Evolutionary conservation across 2,888 invertebrate species (phyloP).

Genomic region (Meiosimyza platycephala): DNA sequence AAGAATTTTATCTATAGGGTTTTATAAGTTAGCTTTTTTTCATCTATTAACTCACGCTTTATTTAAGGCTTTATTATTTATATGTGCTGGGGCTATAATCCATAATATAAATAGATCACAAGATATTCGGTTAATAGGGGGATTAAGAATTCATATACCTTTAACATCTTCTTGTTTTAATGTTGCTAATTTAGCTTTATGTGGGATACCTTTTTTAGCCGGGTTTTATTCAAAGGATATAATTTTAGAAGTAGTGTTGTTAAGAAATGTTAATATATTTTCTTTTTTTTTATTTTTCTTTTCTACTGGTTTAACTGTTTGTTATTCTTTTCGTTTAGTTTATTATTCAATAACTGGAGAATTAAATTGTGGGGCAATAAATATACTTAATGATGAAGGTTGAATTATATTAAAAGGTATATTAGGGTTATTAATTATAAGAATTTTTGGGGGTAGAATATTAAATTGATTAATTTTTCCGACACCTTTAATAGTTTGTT

Average conservation of each 20-base stretch:
- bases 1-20: slow-evolving; percentile 72
- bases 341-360: slow-evolving; percentile 70
- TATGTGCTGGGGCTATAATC: slow-evolving; percentile 78
- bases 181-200: slow-evolving; percentile 73
- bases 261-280: slow-evolving; percentile 70
- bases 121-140: slow-evolving; percentile 74
- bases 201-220: slow-evolving; percentile 74
- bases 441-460: slow-evolving; percentile 69
- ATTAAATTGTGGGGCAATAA: slow-evolving; percentile 68
- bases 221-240: slow-evolving; percentile 76
- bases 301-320: slow-evolving; percentile 72
- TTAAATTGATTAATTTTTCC: slow-evolving; percentile 72
- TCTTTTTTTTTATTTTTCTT: slow-evolving; percentile 69
- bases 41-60: slow-evolving; percentile 80
- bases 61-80: slow-evolving; percentile 81
- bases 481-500: slow-evolving; percentile 70
- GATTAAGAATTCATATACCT: slow-evolving; percentile 69
- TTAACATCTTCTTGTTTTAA: slow-evolving; percentile 71
- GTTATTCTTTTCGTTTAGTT: slow-evolving; percentile 71
- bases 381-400: slow-evolving; percentile 69
- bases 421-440: slow-evolving; percentile 65
- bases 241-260: slow-evolving; percentile 71
- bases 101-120: slow-evolving; percentile 74
- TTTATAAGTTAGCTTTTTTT: slow-evolving; percentile 74
- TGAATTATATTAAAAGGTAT: slow-evolving; percentile 69